Evolutionary conservation across 2,113 vertebrate genomes (phyloP), one percentile per base, ranked within the genome.

Genomic region (Pungitius pungitius): DNA sequence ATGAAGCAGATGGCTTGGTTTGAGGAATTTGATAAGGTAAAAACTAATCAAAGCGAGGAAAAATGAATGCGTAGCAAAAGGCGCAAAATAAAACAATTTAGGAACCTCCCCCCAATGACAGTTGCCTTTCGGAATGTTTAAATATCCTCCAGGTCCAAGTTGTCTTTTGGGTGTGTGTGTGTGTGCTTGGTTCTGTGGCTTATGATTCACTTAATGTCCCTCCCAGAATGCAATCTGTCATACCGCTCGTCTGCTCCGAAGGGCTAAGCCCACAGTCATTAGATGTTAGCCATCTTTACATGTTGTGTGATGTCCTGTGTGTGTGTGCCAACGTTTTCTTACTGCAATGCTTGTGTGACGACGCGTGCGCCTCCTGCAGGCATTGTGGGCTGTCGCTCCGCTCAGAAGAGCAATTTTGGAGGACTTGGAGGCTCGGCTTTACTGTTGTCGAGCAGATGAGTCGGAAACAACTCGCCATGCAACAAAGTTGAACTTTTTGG

Each of bases 191-290:
- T 11, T 68, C 10, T 61, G n/a, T 20, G 45, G 57, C 51, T 84
- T 58, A 68, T 69, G 26, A 83, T 49, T 85, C 73, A 81, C 72
- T 77, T 77, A 67, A 79, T 81, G 57, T 71, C 13, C 24, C 81
- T 80, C 47, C 66, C 66, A 72, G 81, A 24, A 33, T 64, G 33
- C 68, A 80, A 71, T 87, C 73, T 87, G 86, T 88, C 86, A 88
- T 15, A 54, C 58, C 75, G 61, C 82, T 84, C 71, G 67, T 66
- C 62, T 69, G 67, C 69, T 76, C 69, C 77, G 49, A 26, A 69
- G 65, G 65, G 20, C 67, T 83, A 69, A 60, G 78, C 82, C 86
- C 64, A 76, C 66, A 82, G 68, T 35, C 75, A 77, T 83, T 81
- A 63, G 72, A 77, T 27, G 71, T 55, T 27, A 22, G 66, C 70